Evolutionary conservation across 2,797 vertebrate species (phyloP), one percentile per base, ranked within the genome.

Genomic region (Crenichthys baileyi): DNA sequence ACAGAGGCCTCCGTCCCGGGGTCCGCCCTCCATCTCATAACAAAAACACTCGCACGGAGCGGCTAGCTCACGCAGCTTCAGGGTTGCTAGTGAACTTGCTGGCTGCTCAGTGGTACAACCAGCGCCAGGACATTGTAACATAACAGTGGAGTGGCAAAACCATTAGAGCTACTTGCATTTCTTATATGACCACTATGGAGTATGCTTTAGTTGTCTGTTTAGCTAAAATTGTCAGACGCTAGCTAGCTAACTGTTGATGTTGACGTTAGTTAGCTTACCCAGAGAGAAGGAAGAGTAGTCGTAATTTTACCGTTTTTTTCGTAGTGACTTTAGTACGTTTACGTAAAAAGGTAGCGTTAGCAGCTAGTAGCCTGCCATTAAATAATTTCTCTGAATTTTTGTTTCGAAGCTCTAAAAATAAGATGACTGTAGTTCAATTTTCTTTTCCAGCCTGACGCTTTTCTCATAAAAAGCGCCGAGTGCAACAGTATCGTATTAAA

Each of bases 1-100:
- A 94, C 90, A 83, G 93, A 95, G 96, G 96, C 95, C 95, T 96
- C 90, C 84, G 87, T 71, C 83, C 81, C 79, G 95, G 95, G 95
- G 93, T 95, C 96, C 96, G 95, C 96, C 96, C 95, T 96, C 96
- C 93, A 94, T 95, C 95, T 95, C 95, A 95, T 89, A 93, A 96
- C 93, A 96, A 95, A 91, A 95, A 95, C 95, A 94, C 87, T 90
- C 82, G 76, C 90, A 83, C 86, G 73, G 77, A 92, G 87, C 85
- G 46, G 79, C 77, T 70, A 70, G 82, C 79, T 90, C 90, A 86
- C 90, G 68, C 15, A 3, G 13, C n/a, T 60, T 20, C 92, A 75
- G 39, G 83, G n/a, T 87, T 85, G 76, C 87, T 61, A 50, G 67
- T 24, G 71, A 51, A 77, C 72, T 68, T 39, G 72, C 70, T 82